These are phyloP conservation scores for Laothoe populi DNA, from an alignment of 2,888 invertebrate species.

Conservation along the genomic window DNA sequence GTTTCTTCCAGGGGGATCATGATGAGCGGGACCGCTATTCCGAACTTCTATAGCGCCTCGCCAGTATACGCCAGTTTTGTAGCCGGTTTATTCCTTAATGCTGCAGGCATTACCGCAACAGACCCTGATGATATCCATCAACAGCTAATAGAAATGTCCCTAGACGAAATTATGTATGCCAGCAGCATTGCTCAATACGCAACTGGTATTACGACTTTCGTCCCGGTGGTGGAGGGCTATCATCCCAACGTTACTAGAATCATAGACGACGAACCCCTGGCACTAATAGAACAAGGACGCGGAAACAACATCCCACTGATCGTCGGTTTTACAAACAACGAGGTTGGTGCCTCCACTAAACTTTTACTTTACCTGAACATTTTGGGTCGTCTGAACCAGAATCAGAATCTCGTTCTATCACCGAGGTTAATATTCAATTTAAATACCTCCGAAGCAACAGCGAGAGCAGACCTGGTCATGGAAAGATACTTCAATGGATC, in stretches of 20 bases:
- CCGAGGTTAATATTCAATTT: conserved; percentile 29
- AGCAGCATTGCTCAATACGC: conserved; percentile 34
- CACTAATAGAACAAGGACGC: conserved; percentile 38
- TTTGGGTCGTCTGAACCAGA: conserved; percentile 26
- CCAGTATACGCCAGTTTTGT: conserved; percentile 35
- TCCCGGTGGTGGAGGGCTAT: conserved; percentile 38
- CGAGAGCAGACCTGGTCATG: conserved; percentile 20
- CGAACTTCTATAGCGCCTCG: too few species aligned
- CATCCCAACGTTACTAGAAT: conserved; percentile 37
- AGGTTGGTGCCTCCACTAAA: conserved; percentile 32
- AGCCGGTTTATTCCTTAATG: conserved; percentile 43
- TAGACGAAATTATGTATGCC: too few species aligned
- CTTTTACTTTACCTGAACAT: conserved; percentile 27
- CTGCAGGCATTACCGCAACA: conserved; percentile 57
- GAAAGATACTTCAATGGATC: conserved; percentile 37
- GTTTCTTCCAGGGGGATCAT: conserved; percentile 35
- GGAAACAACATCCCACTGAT: conserved; percentile 41
- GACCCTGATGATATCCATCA: conserved; percentile 38
- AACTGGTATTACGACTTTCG: conserved; percentile 35
- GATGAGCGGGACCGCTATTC: too few species aligned
- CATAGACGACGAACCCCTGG: conserved; percentile 41
- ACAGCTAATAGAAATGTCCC: too few species aligned
- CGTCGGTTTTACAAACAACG: too few species aligned
- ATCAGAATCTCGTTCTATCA: conserved; percentile 34
- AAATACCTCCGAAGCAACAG: conserved; percentile 20